Evolutionary conservation across 2,113 vertebrate genomes (phyloP), one percentile per base, ranked within the genome.

Genomic region (Ptyas mucosa): DNA sequence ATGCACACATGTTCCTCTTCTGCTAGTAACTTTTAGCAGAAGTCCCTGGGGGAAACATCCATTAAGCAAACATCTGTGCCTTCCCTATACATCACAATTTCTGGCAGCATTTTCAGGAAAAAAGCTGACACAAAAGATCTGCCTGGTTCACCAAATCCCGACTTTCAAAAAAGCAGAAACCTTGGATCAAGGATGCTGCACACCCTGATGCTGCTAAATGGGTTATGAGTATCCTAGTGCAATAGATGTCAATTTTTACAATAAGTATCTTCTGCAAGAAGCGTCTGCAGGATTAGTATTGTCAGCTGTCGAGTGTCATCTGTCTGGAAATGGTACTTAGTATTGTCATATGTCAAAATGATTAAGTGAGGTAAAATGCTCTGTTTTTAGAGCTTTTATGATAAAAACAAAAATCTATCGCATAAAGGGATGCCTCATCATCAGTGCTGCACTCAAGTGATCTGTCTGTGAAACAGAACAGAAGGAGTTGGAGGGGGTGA

Each of bases 271-370:
- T 96, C 91, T 91, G 54, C 57, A 95, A 97, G 95, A 94, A 93
- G 52, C 51, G 94, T 92, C 90, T 93, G 93, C 46, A 94, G 94
- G 92, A 97, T 95, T 96, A 96, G 92, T 94, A 94, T 91, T 97
- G 96, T 96, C 96, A 97, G 94, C 91, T 94, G 58, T 95, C 96
- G 95, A n/a, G 91, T 93, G 90, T 94, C 93, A 94, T 95, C 93
- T 93, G 85, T 81, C 94, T 94, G 94, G 93, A 58, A 91, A 95
- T 91, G 92, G 95, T 75, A 93, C 58, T 92, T 92, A 0, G 1
- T 93, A 95, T 90, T 96, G 95, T 94, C 96, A 97, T 49, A 89
- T 96, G 94, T 96, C 95, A 97, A 95, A 95, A 97, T 94, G 94
- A 97, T 96, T 90, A 96, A 95, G 90, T 91, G 94, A 94, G 64